Conservation (phyloP, 37 sponge, comb jelly and placozoan species). For the Bolinopsis microptera region DNA sequence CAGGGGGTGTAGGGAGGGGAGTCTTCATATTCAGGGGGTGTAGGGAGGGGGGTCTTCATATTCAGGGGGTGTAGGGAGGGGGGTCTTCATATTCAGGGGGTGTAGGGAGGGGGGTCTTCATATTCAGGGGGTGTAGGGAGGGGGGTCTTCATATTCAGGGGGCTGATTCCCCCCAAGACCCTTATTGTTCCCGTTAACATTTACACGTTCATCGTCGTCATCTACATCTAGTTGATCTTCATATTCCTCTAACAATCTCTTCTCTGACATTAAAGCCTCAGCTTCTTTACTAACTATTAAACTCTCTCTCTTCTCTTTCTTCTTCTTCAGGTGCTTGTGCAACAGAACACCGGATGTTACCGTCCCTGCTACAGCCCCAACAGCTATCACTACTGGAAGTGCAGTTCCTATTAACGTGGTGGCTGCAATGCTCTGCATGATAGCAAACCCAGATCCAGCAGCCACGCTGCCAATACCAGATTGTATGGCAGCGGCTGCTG, state of each 20-base stretch:
- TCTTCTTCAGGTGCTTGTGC: background rate
- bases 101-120: too few species aligned
- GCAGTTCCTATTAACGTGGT: background rate
- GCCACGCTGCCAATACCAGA: background rate
- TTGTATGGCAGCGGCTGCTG: background rate
- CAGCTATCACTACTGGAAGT: background rate
- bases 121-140: too few species aligned
- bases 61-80: too few species aligned
- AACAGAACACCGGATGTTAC: background rate
- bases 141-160: too few species aligned
- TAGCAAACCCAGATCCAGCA: slow-evolving; percentile 35
- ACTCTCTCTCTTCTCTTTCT: background rate
- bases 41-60: too few species aligned
- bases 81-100: too few species aligned
- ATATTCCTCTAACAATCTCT: background rate
- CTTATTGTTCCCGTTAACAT: too few species aligned
- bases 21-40: too few species aligned
- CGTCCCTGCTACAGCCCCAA: slow-evolving; percentile 10
- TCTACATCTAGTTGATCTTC: background rate
- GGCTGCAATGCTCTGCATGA: slow-evolving; percentile 15
- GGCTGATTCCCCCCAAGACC: too few species aligned
- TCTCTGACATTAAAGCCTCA: too few species aligned
- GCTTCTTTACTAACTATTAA: too few species aligned
- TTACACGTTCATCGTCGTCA: background rate
- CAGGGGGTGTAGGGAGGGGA: too few species aligned